Evolutionary conservation across 1,140 invertebrate genomes (phyloP), one percentile per base, ranked within the genome.

Genomic region (Globodera rostochiensis): DNA sequence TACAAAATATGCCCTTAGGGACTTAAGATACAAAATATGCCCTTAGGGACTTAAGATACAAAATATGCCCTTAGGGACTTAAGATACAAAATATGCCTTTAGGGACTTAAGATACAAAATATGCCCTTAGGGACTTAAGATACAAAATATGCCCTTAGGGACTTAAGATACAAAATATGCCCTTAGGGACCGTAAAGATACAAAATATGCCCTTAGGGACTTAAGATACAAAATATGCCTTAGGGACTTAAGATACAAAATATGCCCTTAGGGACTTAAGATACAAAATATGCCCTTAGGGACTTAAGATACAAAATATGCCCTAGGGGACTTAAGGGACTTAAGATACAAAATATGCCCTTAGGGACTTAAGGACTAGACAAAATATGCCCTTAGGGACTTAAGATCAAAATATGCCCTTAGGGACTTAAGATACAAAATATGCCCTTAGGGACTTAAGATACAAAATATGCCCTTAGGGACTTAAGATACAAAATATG

Each of bases 351-450:
- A n/a, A 64, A 19, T 19, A 21, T 50, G 25, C 46, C 66, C 70
- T 49, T 9, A 84, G 85, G 85, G 25, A 70, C 64, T 64, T 87
- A 87, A n/a, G n/a, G n/a, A n/a, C n/a, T n/a, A n/a, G n/a, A n/a
- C n/a, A n/a, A n/a, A 64, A 19, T 19, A 21, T 50, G 25, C 46
- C 66, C 70, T 49, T 9, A 84, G 85, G 85, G 25, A 70, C 64
- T 64, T 87, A 87, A n/a, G n/a, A n/a, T n/a, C n/a, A n/a, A n/a
- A 64, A 19, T 19, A 21, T 50, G 25, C 46, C 66, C 70, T 49
- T 9, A 84, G 85, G 85, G 25, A 70, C 64, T 64, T 87, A 87
- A n/a, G n/a, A n/a, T n/a, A n/a, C n/a, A n/a, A n/a, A 64, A 19
- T 19, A 21, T 50, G 25, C 46, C 66, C 70, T 49, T 9, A 84